Evolutionary conservation across 1,140 invertebrate genomes (phyloP), one percentile per base, ranked within the genome.

Genomic region (Mercenaria mercenaria): DNA sequence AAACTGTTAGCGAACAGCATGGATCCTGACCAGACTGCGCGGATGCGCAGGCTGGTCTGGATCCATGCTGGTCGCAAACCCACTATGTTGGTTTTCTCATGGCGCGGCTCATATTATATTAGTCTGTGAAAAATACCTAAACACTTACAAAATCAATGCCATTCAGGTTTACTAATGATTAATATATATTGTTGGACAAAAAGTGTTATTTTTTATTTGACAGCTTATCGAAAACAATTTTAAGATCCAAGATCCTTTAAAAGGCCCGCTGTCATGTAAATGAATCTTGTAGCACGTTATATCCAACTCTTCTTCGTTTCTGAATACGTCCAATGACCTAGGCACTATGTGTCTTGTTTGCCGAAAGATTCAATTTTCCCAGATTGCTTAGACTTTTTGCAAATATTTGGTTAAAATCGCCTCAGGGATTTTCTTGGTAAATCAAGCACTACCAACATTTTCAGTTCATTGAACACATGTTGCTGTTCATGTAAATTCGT

Each of bases 391-490:
- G 41, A n/a, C n/a, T n/a, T n/a, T n/a, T n/a, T n/a, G n/a, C n/a
- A n/a, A n/a, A n/a, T n/a, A n/a, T n/a, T n/a, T n/a, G n/a, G n/a
- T n/a, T n/a, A n/a, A n/a, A n/a, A n/a, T n/a, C n/a, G n/a, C n/a
- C n/a, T n/a, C n/a, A n/a, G n/a, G n/a, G n/a, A n/a, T n/a, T 72
- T 72, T 72, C 67, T 72, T 6, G 67, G 41, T 72, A 72, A 72
- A 72, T 72, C 67, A 6, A 41, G 67, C 20, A 39, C 0, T 72
- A 20, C 34, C 18, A 41, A 39, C 67, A 37, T 72, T 39, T 72
- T 15, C 67, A 72, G 6, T 39, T 37, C 37, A 41, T 18, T 23
- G 67, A 72, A 72, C 1, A 39, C 67, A 39, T 23, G 15, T 72
- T 72, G 34, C 3, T 41, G 3, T 15, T 23, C 2, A 41, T 8